Conservation (phyloP, 2,113 vertebrate species). For the Microcebus lehilahytsara region DNA sequence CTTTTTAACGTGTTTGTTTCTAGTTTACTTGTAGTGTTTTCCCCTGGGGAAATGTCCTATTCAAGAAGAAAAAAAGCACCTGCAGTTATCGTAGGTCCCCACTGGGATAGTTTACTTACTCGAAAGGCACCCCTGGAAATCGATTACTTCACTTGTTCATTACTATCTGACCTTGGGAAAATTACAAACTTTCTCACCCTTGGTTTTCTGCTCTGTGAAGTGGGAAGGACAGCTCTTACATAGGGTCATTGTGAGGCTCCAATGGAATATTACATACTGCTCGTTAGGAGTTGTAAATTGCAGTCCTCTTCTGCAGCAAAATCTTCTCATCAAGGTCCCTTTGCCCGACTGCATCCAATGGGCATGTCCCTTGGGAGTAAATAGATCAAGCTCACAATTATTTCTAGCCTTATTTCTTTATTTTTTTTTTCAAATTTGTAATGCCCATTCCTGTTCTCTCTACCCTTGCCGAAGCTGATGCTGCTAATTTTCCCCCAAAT, state of each 20-base stretch:
- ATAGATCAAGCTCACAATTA: neutral
- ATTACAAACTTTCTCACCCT: neutral
- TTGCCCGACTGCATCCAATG: neutral
- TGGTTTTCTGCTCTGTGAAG: neutral
- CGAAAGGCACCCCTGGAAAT: neutral
- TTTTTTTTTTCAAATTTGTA: neutral
- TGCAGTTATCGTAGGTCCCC: neutral
- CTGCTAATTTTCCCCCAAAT: neutral
- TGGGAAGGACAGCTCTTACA: neutral
- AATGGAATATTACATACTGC: rapidly evolving
- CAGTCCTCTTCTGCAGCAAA: neutral
- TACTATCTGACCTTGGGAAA: neutral
- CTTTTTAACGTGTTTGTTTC: neutral
- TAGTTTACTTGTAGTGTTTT: neutral
- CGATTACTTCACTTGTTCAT: neutral
- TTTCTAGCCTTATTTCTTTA: neutral
- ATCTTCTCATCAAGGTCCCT: neutral
- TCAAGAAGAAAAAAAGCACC: neutral
- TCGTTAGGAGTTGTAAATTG: neutral
- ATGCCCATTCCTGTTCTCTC: neutral
- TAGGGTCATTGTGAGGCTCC: neutral
- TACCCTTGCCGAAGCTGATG: neutral
- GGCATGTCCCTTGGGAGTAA: neutral
- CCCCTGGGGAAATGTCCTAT: neutral
- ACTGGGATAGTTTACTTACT: neutral